These are phyloP conservation scores for Pyrgilauda ruficollis DNA, from an alignment of 2,113 vertebrate genomes.

Conservation along the genomic window DNA sequence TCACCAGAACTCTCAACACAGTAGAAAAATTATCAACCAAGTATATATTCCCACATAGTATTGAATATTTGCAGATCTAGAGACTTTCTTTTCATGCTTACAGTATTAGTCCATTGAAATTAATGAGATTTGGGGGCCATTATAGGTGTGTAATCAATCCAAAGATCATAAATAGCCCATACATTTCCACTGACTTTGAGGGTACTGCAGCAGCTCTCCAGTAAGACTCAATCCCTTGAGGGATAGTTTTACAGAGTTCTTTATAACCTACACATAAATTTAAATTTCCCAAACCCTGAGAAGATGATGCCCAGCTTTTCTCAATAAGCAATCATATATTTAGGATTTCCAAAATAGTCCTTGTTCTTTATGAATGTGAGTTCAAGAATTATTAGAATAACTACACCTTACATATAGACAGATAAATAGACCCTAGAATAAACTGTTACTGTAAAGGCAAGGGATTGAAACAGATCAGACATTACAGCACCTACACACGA, in stretches of 20 bases:
- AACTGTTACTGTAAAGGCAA: neutral
- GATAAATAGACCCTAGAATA: neutral
- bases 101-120: neutral
- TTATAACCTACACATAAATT: neutral
- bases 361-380: neutral
- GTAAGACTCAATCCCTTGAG: neutral
- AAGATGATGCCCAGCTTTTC: neutral
- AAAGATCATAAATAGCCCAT: neutral
- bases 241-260: neutral
- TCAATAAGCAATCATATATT: neutral
- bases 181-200: neutral
- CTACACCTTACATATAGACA: neutral
- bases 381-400: neutral
- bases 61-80: neutral
- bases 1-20: neutral
- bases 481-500: neutral
- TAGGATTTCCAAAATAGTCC: neutral
- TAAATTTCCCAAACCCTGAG: neutral
- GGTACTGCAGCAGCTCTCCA: neutral
- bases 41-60: neutral
- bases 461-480: neutral
- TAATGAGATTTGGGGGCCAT: neutral
- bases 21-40: neutral
- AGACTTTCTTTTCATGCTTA: neutral
- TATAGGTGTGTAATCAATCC: neutral